phyloP scores from a whole-genome alignment of 2,888 invertebrate species.

The Epistrophella euchroma region DNA sequence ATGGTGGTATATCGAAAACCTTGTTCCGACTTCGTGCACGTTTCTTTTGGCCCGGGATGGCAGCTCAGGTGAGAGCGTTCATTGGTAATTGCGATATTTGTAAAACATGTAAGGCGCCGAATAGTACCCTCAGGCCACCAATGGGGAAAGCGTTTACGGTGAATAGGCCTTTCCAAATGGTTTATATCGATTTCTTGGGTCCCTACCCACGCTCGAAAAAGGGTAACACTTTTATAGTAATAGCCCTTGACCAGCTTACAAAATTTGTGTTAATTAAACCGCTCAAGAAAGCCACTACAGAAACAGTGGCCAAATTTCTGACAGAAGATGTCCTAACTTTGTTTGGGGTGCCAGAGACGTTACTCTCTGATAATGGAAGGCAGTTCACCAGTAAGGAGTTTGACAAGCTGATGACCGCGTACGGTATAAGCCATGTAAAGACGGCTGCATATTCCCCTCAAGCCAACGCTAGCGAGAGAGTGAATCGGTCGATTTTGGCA shows the following conservation, averaged over 20 bases:
- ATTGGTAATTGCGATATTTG: conserved; percentile 10
- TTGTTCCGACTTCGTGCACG: neutral
- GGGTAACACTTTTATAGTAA: conserved; percentile 46
- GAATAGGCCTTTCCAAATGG: too few relatives aligned
- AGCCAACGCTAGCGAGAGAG: too few relatives aligned
- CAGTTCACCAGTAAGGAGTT: too few relatives aligned
- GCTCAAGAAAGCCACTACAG: neutral
- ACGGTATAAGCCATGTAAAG: too few relatives aligned
- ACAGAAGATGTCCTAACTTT: conserved; percentile 24
- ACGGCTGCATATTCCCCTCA: too few relatives aligned
- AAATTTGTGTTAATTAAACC: conserved; percentile 18
- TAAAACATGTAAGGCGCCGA: conserved; percentile 9
- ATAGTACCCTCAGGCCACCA: conserved; percentile 32
- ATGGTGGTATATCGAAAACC: conserved; percentile 15
- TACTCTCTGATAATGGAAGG: conserved; percentile 77
- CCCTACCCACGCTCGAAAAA: conserved; percentile 62
- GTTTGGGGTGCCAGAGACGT: conserved; percentile 76
- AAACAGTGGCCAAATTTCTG: neutral
- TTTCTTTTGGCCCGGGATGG: conserved; percentile 13
- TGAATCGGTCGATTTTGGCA: too few relatives aligned
- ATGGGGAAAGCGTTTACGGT: conserved; percentile 43
- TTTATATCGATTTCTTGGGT: conserved; percentile 56
- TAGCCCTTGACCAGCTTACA: conserved; percentile 35
- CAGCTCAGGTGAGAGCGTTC: too few relatives aligned
- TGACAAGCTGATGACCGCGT: too few relatives aligned